Evolutionary conservation across 1,140 invertebrate species (phyloP).

Genomic region (Bemisia tabaci): DNA sequence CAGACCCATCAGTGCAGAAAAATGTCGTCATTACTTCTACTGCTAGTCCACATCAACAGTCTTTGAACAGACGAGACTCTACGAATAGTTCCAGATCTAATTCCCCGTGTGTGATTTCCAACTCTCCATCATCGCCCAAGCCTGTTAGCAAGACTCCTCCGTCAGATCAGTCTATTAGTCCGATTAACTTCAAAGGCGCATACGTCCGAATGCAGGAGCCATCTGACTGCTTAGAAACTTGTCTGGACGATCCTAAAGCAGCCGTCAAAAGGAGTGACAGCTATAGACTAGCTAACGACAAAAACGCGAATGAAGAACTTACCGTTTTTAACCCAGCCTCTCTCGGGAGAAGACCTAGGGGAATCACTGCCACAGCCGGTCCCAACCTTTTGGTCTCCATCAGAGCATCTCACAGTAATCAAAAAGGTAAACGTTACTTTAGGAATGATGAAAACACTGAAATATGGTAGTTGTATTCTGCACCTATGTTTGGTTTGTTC

Average conservation of each 20-base stretch:
- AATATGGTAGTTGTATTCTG: conserved; percentile 45
- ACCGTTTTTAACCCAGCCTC: conserved; percentile 20
- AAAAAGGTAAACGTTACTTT: conserved; percentile 34
- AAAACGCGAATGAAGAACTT: conserved; percentile 8
- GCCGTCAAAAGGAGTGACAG: conserved; percentile 65
- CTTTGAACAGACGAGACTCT: neutral
- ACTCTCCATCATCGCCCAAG: conserved; percentile 16
- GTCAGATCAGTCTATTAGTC: neutral
- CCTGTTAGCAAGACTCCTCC: conserved; percentile 20
- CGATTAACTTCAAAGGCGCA: conserved; percentile 17
- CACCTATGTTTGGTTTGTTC: conserved; percentile 11
- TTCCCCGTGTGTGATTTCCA: neutral
- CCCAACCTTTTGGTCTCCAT: conserved; percentile 20
- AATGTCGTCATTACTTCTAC: neutral
- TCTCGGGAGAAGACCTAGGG: conserved; percentile 21
- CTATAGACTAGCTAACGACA: conserved; percentile 61
- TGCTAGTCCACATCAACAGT: neutral
- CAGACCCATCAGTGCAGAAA: conserved; percentile 3
- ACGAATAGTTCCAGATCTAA: neutral
- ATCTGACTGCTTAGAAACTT: conserved; percentile 17
- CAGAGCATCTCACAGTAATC: conserved; percentile 31
- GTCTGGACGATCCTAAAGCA: conserved; percentile 28
- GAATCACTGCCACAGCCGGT: conserved; percentile 18
- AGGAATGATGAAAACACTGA: conserved; percentile 50
- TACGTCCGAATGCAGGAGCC: conserved; percentile 22